Evolutionary conservation across 2,113 vertebrate species (phyloP), one percentile per base, ranked within the genome.

Genomic region (Narcine bancroftii): DNA sequence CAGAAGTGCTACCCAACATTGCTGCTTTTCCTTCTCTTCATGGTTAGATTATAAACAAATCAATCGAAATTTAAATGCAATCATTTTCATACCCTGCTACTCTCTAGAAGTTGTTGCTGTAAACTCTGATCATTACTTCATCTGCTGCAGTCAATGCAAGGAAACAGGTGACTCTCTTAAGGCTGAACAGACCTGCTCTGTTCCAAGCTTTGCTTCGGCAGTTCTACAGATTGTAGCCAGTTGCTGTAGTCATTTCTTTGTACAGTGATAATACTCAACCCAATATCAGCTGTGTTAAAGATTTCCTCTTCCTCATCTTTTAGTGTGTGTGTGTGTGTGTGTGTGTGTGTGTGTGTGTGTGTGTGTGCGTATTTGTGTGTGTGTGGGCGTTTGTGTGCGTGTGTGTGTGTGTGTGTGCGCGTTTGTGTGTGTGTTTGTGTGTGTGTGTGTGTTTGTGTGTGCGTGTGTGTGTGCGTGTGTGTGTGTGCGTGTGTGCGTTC

Each of bases 161-260:
- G 92, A 89, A 94, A 95, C 96, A 96, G 95, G 94, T 95, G 95
- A 95, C 93, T 93, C 92, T 93, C 26, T 21, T 29, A 21, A 92
- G 93, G 85, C 93, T 69, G 87, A 93, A 93, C 92, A 92, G 91
- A 93, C 92, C 87, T 93, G 92, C 83, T 66, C 93, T 92, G 15
- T 93, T 92, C 92, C 92, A 87, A 93, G 71, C 93, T 94, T 50
- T 95, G 94, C 95, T 92, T 93, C 72, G 83, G 92, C 92, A 53
- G 92, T 92, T 36, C 94, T 95, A 96, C 63, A 93, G 94, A 95
- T 92, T 92, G 69, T 0, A 77, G 33, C 93, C 96, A 96, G 94
- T 96, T 96, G 96, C 94, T 92, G 93, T 79, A 60, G 93, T 95
- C 94, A 47, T 83, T 42, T 77, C 93, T 7, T 63, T 69, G 92